phyloP scores from a whole-genome alignment of 2,113 vertebrate genomes.

The Hydrochoerus hydrochaeris region DNA sequence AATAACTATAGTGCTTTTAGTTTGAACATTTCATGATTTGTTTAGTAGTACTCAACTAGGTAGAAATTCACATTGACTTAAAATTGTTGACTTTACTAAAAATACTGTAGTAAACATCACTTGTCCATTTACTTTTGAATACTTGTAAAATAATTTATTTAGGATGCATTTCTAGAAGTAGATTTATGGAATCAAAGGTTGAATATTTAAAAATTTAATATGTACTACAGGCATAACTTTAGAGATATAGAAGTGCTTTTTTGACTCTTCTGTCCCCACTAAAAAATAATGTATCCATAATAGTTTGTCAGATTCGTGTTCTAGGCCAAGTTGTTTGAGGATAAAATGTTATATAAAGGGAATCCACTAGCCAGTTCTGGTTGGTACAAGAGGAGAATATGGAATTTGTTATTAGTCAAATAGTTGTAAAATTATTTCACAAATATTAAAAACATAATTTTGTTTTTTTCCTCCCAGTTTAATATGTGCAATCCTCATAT shows the following conservation, averaged over 20 bases:
- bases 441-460: constrained; percentile 52
- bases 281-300: background rate
- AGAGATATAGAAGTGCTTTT: background rate
- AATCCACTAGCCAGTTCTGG: background rate
- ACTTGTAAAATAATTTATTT: constrained; percentile 4
- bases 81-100: constrained; percentile 37
- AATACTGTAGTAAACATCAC: background rate
- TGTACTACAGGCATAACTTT: background rate
- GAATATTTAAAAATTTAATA: background rate
- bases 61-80: background rate
- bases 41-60: background rate
- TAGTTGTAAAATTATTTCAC: constrained; percentile 3
- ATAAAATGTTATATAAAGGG: background rate
- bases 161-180: constrained; percentile 17
- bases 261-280: background rate
- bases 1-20: background rate
- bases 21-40: constrained; percentile 7
- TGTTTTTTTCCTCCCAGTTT: constrained; percentile 4
- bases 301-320: background rate
- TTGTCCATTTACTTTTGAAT: background rate
- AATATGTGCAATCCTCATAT: background rate
- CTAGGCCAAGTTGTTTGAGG: background rate
- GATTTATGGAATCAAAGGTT: background rate
- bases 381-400: background rate
- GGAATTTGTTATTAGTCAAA: constrained; percentile 42